Conservation (phyloP, 2,113 vertebrate genomes). For the Scomber scombrus region DNA sequence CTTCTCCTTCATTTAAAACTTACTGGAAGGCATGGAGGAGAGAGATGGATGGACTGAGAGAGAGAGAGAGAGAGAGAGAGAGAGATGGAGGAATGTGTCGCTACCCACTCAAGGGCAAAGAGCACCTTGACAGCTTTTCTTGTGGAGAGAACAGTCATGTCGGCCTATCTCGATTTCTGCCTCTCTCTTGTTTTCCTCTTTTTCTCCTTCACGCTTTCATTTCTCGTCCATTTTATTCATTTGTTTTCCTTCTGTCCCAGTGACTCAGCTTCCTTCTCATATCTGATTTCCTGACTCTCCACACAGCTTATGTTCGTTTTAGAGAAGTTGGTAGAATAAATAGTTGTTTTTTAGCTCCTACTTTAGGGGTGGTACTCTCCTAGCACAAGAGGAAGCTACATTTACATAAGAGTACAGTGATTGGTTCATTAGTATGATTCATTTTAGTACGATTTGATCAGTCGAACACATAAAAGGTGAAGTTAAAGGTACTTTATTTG, state of each 20-base stretch:
- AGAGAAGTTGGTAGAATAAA: too few relatives aligned
- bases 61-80: conserved; percentile 28
- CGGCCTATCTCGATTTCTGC: neutral
- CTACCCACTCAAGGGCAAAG: conserved; percentile 76
- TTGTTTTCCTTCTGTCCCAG: neutral
- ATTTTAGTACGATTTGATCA: too few relatives aligned
- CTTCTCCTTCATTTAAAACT: conserved; percentile 53
- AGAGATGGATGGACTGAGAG: conserved; percentile 57
- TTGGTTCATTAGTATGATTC: too few relatives aligned
- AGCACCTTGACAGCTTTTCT: conserved; percentile 66
- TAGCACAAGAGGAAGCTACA: too few relatives aligned
- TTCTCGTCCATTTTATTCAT: conserved; percentile 20
- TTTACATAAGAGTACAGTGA: too few relatives aligned
- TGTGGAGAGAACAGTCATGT: conserved; percentile 40
- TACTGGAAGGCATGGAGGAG: conserved; percentile 45
- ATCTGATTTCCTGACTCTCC: neutral
- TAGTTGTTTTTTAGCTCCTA: too few relatives aligned
- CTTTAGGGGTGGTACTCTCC: too few relatives aligned
- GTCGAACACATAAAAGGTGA: too few relatives aligned
- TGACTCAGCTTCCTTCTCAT: neutral
- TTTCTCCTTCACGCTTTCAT: conserved; percentile 20
- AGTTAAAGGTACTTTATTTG: too few relatives aligned
- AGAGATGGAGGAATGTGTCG: conserved; percentile 54
- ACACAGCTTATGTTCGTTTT: too few relatives aligned
- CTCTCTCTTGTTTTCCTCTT: conserved; percentile 6